Base-by-base conservation (phyloP, 2,888 invertebrate species). In the Cylindroiulus punctatus region DNA sequence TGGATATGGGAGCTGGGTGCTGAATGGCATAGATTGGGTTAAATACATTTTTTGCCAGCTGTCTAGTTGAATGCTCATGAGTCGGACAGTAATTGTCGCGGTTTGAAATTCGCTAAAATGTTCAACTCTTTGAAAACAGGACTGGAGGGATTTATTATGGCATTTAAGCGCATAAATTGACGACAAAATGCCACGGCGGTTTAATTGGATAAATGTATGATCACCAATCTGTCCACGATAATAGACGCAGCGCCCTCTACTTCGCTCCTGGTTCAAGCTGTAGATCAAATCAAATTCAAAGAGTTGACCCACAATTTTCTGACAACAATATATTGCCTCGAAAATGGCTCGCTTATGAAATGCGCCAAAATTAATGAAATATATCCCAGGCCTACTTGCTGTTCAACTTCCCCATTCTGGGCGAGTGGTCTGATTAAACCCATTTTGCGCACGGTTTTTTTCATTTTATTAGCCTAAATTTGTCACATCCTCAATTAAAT, bases 401-500 rank as follows among this genome's bases (percentile, higher is more conserved):
- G 76, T 30, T 76, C 76, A 76, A 76, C 76, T 76, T 76, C 76
- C 76, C 76, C 76, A 76, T 76, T 76, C 76, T 76, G 32, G 14
- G 76, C 30, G 30, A 76, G 76, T 76, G 76, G 30, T 76, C 76
- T 76, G 76, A 76, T 76, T 76, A 76, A 76, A 76, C 76, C 76
- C 76, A 76, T 76, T 76, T 76, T 30, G 76, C 17, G 30, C 76
- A 14, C 26, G 76, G 14, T 83, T 83, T 83, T 83, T 83, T 42
- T 8, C 44, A 83, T 83, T 83, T 83, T 83, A 44, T 83, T 83
- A 83, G 44, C 83, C 83, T 83, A 42, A 83, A 83, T 83, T 83
- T 83, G 83, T 40, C 44, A 83, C 83, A 83, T 83, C 83, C 83
- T 83, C 83, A 83, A 42, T 83, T 40, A 83, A 83, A 83, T 83